These are phyloP conservation scores for Falco punctatus DNA, from an alignment of 2,113 vertebrate species.

Conservation along the genomic window DNA sequence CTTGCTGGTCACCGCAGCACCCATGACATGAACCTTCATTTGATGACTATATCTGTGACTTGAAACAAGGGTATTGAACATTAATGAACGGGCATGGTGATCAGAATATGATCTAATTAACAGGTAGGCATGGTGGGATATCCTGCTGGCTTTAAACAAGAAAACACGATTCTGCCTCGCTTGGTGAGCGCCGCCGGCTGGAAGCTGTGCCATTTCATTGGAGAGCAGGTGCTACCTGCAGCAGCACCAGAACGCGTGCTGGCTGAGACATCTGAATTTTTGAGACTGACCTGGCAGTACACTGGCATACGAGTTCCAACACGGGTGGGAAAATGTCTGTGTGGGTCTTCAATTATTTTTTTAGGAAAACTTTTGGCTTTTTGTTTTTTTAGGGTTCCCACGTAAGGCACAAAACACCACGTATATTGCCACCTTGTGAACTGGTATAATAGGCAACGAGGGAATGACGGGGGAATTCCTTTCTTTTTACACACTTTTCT, in stretches of 20 bases:
- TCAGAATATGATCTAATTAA: conserved; percentile 60
- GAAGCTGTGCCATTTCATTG: not conserved
- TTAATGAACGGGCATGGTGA: conserved; percentile 48
- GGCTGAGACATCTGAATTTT: rapidly evolving
- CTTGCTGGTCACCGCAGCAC: not conserved
- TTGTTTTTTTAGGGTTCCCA: not conserved
- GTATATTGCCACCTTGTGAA: not conserved
- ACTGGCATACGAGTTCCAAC: not conserved
- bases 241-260: not conserved
- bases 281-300: not conserved
- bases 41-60: not conserved
- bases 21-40: not conserved
- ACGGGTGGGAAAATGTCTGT: not conserved
- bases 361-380: not conserved
- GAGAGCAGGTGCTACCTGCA: not conserved
- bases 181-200: conserved; percentile 1
- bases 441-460: not conserved
- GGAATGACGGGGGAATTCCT: conserved; percentile 11
- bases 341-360: not conserved
- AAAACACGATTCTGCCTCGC: not conserved
- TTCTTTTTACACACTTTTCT: conserved; percentile 53
- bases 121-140: conserved; percentile 35
- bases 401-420: not conserved
- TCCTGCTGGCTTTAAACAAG: conserved; percentile 54
- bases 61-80: conserved; percentile 31